phyloP scores from a whole-genome alignment of 2,113 vertebrate genomes.

The Chloropsis cyanopogon region DNA sequence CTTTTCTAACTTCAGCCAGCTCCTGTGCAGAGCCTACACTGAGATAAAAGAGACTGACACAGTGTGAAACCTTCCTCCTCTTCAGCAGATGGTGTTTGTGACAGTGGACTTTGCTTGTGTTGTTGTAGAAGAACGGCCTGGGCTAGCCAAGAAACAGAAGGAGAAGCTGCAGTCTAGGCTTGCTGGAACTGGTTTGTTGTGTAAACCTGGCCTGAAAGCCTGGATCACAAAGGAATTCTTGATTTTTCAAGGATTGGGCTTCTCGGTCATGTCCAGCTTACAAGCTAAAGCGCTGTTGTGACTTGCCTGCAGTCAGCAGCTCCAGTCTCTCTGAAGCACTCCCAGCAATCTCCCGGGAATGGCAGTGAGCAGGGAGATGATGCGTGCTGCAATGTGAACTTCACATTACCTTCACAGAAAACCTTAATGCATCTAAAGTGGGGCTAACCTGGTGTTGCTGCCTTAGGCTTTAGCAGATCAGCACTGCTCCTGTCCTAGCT shows the following conservation, averaged over 20 bases:
- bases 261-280: not conserved
- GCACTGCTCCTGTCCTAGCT: not conserved
- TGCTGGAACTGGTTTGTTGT: not conserved
- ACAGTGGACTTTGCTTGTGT: constrained; percentile 35
- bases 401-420: not conserved
- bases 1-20: constrained; percentile 26
- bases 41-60: constrained; percentile 49
- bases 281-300: not conserved
- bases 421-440: not conserved
- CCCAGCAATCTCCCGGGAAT: not conserved
- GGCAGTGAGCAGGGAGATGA: not conserved
- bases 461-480: not conserved
- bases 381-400: not conserved
- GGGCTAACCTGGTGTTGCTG: not conserved
- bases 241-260: not conserved
- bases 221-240: not conserved
- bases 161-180: constrained; percentile 11
- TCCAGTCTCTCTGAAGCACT: not conserved
- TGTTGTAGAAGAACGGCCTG: not conserved
- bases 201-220: not conserved
- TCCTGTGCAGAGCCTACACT: constrained; percentile 29
- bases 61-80: constrained; percentile 57
- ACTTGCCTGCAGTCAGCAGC: not conserved
- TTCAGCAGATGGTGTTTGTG: constrained; percentile 63
- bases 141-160: not conserved